phyloP scores from a whole-genome alignment of 2,888 invertebrate genomes.

The Isoperla grammatica region DNA sequence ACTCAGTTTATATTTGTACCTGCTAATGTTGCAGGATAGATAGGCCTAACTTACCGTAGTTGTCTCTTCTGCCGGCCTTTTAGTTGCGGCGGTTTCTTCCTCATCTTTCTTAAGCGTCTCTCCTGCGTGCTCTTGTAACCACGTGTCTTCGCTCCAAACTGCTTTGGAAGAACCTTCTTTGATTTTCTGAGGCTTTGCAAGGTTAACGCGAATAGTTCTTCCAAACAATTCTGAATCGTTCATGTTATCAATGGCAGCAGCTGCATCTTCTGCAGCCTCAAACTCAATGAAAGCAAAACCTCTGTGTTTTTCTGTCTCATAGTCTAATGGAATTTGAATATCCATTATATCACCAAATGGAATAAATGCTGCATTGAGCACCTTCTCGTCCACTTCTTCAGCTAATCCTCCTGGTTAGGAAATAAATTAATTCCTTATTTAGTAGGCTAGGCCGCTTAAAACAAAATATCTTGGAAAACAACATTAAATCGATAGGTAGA shows the following conservation, averaged over 20 bases:
- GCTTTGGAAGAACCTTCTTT: constrained; percentile 93
- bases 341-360: constrained; percentile 99
- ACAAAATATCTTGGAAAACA: no score
- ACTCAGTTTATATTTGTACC: no score
- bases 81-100: constrained; percentile 36
- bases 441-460: no score
- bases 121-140: constrained; percentile 97
- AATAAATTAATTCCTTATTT: no score
- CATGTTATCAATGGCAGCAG: constrained; percentile 98
- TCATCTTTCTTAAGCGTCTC: constrained; percentile 62
- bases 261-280: constrained; percentile 96
- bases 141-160: constrained; percentile 97
- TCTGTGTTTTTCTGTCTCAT: constrained; percentile 93
- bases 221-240: constrained; percentile 98
- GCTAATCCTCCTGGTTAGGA: constrained; percentile 63
- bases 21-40: no score
- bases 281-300: constrained; percentile 99
- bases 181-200: constrained; percentile 94
- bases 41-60: constrained; percentile 25
- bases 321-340: constrained; percentile 96
- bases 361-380: constrained; percentile 93
- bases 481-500: no score
- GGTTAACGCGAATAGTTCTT: constrained; percentile 89
- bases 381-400: constrained; percentile 95
- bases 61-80: constrained; percentile 34